Base-by-base conservation (phyloP, 2,888 invertebrate species). In the Balanococcus diminutus region DNA sequence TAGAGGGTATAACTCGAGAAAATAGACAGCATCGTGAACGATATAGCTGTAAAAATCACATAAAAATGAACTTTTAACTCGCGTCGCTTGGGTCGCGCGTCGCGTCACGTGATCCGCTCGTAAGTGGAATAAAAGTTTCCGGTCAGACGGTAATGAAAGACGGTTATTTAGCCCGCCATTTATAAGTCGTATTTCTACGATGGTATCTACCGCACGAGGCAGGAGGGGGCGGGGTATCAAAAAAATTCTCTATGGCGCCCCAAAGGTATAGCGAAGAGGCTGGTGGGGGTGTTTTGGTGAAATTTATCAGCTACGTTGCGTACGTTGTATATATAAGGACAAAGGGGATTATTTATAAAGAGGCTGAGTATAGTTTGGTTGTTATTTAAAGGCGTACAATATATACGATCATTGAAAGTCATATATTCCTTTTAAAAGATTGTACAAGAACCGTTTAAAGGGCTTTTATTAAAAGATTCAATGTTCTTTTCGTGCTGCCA, bases 341-440 rank as follows among this genome's bases (percentile, higher is more conserved):
- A 79, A 79, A 79, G 28, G 75, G 75, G 75, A 79, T 79, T 79
- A 79, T 36, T 36, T 79, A 79, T 67, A 67, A 67, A 79, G 75
- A 32, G 75, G 75, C 75, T 19, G 75, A 19, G 75, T 79, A 19
- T 36, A 79, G 75, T 79, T 36, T 32, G 75, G 32, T 79, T 79
- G 36, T 79, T 79, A 79, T 79, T 79, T 79, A 79, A 79, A 79
- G 75, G 75, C 32, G 75, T 36, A 79, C 75, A 79, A 79, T 79
- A 79, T 79, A 79, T 79, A 79, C 75, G 75, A 79, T 79, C 75
- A 79, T 79, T 79, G 75, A 79, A 79, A 79, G 75, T 79, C 75
- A 79, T 79, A 79, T 79, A 79, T 79, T 79, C 75, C 75, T 79
- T 79, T 79, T 79, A 79, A 79, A 79, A 79, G 75, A 79, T 79